Base-by-base conservation (phyloP, 2,888 invertebrate species). In the Zelleria hepariella region DNA sequence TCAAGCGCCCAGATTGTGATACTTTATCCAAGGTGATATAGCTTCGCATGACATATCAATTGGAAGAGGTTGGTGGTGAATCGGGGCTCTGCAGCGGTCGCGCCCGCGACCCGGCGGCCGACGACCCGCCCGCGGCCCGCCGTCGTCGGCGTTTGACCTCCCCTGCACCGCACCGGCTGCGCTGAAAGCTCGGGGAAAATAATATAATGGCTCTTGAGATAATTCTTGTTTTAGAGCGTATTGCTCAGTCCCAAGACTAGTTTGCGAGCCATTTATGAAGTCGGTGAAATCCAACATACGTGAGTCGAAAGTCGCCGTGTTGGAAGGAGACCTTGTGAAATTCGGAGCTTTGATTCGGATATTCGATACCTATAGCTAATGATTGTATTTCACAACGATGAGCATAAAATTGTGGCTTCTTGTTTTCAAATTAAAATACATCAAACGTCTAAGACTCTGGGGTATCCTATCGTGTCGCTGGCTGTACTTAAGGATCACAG, bases 81-180 rank as follows among this genome's bases (percentile, higher is more conserved):
- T 61, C 56, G 49, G 51, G 60, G 61, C 57, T 51, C n/a, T 47
- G 67, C 70, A 70, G 69, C 71, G 70, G 63, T 65, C 66, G 62
- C 59, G 60, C 64, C 66, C 69, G 70, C 62, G 68, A 59, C 59
- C 61, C 47, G 62, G 62, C 73, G 77, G 77, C 65, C 77, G 77
- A 75, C 83, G 82, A 83, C 82, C 84, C 75, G 72, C 72, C 69
- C 69, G 54, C 54, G 26, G 54, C 25, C n/a, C 54, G 26, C 54
- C 54, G 20, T 10, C 51, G 2, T 66, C 78, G 85, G 78, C 77
- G 78, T 56, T 82, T 84, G 85, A 86, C 85, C 85, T 74, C 75
- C 64, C 67, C 63, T 60, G 62, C 59, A 42, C 67, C 66, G 66
- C 60, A 64, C 63, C 65, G 68, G 58, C 18, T 26, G 49, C 60